These are phyloP conservation scores for Verasper variegatus DNA, from an alignment of 2,113 vertebrate genomes.

Conservation along the genomic window DNA sequence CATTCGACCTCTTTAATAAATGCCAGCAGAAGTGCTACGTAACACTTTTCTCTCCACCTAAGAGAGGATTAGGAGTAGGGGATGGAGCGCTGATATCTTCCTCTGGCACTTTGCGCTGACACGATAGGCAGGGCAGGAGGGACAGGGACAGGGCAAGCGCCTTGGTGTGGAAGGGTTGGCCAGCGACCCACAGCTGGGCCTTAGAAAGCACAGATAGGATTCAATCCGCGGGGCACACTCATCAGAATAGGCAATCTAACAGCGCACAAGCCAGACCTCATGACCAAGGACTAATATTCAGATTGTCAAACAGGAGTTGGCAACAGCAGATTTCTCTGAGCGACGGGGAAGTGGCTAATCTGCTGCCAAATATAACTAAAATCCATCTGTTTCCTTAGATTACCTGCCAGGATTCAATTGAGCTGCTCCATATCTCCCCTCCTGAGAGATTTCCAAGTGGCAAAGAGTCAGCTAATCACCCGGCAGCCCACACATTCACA, in stretches of 20 bases:
- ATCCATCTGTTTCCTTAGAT: slow-evolving; percentile 83
- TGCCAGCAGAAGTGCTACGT: slow-evolving; percentile 62
- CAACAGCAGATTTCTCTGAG: slow-evolving; percentile 69
- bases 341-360: slow-evolving; percentile 75
- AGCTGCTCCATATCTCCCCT: slow-evolving; percentile 65
- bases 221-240: slow-evolving; percentile 55
- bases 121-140: slow-evolving; percentile 47
- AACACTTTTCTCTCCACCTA: slow-evolving; percentile 60
- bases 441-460: slow-evolving; percentile 70
- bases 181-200: slow-evolving; percentile 66
- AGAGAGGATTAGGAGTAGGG: slow-evolving; percentile 59
- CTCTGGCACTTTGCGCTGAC: slow-evolving; percentile 56
- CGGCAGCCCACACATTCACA: slow-evolving; percentile 59
- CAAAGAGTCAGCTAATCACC: slow-evolving; percentile 68
- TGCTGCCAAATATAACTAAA: slow-evolving; percentile 81
- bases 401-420: slow-evolving; percentile 80
- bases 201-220: slow-evolving; percentile 68
- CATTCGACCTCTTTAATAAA: slow-evolving; percentile 60
- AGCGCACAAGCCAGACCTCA: slow-evolving; percentile 59
- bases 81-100: slow-evolving; percentile 69
- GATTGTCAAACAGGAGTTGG: slow-evolving; percentile 77
- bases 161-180: slow-evolving; percentile 43
- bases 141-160: slow-evolving; percentile 31
- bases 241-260: slow-evolving; percentile 72
- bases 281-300: slow-evolving; percentile 77